A percentile compares a stretch with the other conserved stretches of the same genome.
Conservation (phyloP, 2,797 vertebrate species). For the Cryptoprocta ferox region DNA sequence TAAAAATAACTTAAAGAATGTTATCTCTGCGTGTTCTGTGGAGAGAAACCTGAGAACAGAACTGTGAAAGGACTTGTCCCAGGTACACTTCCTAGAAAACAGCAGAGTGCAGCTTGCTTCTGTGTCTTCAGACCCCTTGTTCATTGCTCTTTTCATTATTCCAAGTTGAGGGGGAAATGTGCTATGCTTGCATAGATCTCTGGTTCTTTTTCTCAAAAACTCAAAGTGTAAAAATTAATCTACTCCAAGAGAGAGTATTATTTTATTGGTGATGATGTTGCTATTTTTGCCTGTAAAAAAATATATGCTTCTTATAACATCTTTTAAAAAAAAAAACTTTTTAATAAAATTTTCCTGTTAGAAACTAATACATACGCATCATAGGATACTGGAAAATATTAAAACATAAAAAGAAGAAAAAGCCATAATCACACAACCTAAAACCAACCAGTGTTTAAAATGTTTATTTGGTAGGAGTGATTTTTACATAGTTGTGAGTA, state of each 20-base stretch:
- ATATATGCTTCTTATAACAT: slow-evolving; percentile 34
- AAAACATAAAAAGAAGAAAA: neutral
- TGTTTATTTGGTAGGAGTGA: neutral
- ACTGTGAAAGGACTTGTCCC: neutral
- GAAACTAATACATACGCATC: slow-evolving; percentile 46
- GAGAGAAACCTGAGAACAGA: neutral
- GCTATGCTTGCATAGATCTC: slow-evolving; percentile 36
- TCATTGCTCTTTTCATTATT: neutral
- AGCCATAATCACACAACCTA: neutral
- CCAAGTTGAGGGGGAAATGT: neutral
- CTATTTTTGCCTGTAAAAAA: slow-evolving; percentile 45
- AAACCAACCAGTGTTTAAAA: neutral
- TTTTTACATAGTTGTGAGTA: neutral
- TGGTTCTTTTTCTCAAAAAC: slow-evolving; percentile 51
- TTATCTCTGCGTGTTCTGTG: neutral
- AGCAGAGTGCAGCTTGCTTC: neutral
- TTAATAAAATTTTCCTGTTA: slow-evolving; percentile 56
- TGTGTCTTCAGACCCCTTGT: neutral
- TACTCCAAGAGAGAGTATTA: slow-evolving; percentile 63
- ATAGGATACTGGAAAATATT: slow-evolving; percentile 4
- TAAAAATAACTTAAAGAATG: neutral
- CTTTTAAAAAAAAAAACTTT: slow-evolving; percentile 45
- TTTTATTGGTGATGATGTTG: slow-evolving; percentile 67
- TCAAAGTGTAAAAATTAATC: slow-evolving; percentile 61
- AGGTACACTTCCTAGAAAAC: neutral